phyloP scores from a whole-genome alignment of 2,888 invertebrate species.

The Drosophila gaucha region DNA sequence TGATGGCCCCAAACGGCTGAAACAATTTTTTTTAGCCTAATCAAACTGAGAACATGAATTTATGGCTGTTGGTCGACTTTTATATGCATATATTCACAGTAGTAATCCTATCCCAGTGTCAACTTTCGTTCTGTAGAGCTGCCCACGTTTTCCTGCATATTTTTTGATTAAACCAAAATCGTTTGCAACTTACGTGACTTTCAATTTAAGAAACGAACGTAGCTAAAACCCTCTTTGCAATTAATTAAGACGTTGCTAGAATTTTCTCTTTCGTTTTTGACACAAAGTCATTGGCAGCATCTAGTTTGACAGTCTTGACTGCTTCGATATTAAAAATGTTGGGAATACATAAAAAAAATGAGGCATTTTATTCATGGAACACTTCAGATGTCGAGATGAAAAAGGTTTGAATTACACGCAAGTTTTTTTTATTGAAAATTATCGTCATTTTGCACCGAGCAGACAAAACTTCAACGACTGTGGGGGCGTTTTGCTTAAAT shows the following conservation, averaged over 20 bases:
- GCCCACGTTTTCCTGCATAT: slow-evolving; percentile 29
- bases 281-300: slow-evolving; percentile 24
- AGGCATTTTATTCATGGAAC: slow-evolving; percentile 9
- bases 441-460: slow-evolving; percentile 10
- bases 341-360: neutral
- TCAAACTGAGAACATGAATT: slow-evolving; percentile 29
- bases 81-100: neutral
- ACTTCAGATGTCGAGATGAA: neutral
- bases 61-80: neutral
- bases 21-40: slow-evolving; percentile 22
- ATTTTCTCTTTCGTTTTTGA: slow-evolving; percentile 14
- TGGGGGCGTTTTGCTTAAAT: slow-evolving; percentile 17
- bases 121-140: slow-evolving; percentile 19
- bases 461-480: slow-evolving; percentile 23
- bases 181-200: slow-evolving; percentile 22
- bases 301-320: neutral
- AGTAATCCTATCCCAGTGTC: slow-evolving; percentile 2
- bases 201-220: slow-evolving; percentile 18
- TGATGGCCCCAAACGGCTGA: slow-evolving; percentile 1
- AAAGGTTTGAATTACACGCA: slow-evolving; percentile 14
- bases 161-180: slow-evolving; percentile 48
- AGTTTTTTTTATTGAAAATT: slow-evolving; percentile 27
- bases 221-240: slow-evolving; percentile 40
- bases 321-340: neutral
- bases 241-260: slow-evolving; percentile 50